Base-by-base conservation (phyloP, 1,140 invertebrate species). In the Adoxophyes honmai region DNA sequence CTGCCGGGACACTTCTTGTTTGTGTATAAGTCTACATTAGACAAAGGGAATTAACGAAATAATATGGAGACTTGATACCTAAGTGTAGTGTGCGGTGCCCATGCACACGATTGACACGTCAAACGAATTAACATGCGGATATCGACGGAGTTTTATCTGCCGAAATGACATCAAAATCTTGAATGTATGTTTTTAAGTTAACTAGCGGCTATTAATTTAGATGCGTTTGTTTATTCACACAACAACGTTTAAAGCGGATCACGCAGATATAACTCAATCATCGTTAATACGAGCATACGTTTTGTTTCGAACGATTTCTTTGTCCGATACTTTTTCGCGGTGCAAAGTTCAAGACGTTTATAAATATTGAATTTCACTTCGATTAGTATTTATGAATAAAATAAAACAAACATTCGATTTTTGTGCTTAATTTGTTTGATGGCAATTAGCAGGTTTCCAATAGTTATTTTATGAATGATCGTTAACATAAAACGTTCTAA, bases 401-500 rank as follows among this genome's bases (percentile, higher is more conserved):
- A 28, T 28, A 28, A 44, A 28, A 48, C 42, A 48, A 48, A 48
- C 16, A 48, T 48, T 48, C 28, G n/a, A 48, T 48, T 21, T 18
- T 16, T 48, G 11, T 48, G 21, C 9, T 48, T 33, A 48, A 48
- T 48, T 48, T 33, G 42, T 48, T 48, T 48, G 42, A 48, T 28
- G 42, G 10, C 42, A 48, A 48, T 48, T 48, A 48, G 16, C 42
- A 21, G 42, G 42, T 48, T 48, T 48, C 21, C 18, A 48, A 48
- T 48, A 48, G 42, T 48, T 18, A n/a, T 48, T 48, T 48, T 48
- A 48, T 48, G 42, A 48, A 48, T 48, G 21, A 21, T 48, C 42
- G 42, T 33, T 48, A 48, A 28, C 42, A 48, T 48, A 48, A 48
- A 48, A 48, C 42, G 42, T 48, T 33, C 18, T 44, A 58, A 55